Percentiles rank a stretch among this genome's conserved stretches.
These are phyloP conservation scores for Macrostomum lignano DNA, from an alignment of 1,140 invertebrate species.

Conservation along the genomic window DNA sequence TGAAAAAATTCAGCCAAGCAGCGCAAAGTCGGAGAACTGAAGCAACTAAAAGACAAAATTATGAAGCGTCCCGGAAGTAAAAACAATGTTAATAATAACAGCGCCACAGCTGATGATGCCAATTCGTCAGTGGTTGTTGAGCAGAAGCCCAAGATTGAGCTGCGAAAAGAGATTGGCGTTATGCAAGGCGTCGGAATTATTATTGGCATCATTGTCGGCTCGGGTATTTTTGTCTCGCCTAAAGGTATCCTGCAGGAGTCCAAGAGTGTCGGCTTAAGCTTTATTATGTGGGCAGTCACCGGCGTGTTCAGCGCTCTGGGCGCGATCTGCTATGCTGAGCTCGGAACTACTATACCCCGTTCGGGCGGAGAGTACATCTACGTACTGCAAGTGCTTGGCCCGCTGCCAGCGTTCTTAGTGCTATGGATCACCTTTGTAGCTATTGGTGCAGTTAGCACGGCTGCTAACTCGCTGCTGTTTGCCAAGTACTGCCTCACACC, in stretches of 20 bases:
- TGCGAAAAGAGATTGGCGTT: slow-evolving; percentile 3
- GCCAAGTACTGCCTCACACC: slow-evolving; percentile 25
- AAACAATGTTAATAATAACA: no score
- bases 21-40: no score
- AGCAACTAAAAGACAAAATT: no score
- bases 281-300: slow-evolving; percentile 50
- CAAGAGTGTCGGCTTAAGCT: slow-evolving; percentile 50
- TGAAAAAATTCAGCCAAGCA: no score
- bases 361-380: slow-evolving; percentile 25
- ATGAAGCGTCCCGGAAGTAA: no score
- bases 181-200: slow-evolving; percentile 11
- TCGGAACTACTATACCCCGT: slow-evolving; percentile 18
- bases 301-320: slow-evolving; percentile 46
- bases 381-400: slow-evolving; percentile 11
- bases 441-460: slow-evolving; percentile 44
- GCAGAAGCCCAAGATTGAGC: no score
- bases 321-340: slow-evolving; percentile 21
- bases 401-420: slow-evolving; percentile 10
- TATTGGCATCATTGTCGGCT: slow-evolving; percentile 29
- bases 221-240: slow-evolving; percentile 85
- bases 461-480: slow-evolving; percentile 25
- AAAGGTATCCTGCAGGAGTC: slow-evolving; percentile 50
- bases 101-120: no score
- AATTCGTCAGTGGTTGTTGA: no score
- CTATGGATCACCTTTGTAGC: slow-evolving; percentile 20